Evolutionary conservation across 2,888 invertebrate species (phyloP).

Genomic region (Andrena trimmerana): DNA sequence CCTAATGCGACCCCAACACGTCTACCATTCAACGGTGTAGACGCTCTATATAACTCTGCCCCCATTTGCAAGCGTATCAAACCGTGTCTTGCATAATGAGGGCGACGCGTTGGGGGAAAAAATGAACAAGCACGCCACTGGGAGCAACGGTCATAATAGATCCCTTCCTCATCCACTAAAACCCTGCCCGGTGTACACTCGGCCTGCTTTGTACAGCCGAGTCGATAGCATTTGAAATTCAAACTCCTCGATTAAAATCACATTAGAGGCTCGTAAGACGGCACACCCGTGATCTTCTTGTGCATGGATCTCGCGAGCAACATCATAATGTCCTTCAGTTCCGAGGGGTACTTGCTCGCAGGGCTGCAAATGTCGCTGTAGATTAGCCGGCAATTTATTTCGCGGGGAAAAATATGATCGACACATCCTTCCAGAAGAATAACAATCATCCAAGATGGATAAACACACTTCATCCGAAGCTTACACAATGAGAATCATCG

Average conservation of each 20-base stretch:
- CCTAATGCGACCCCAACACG: slow-evolving; percentile 71
- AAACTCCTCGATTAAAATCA: slow-evolving; percentile 83
- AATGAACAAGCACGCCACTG: slow-evolving; percentile 55
- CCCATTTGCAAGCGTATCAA: slow-evolving; percentile 2
- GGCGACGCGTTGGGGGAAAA: not conserved
- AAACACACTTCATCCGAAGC: not conserved
- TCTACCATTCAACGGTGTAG: slow-evolving; percentile 65
- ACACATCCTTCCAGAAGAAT: not conserved
- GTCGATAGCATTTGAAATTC: slow-evolving; percentile 82
- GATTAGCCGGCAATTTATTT: slow-evolving; percentile 38
- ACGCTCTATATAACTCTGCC: not conserved
- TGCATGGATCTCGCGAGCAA: slow-evolving; percentile 39
- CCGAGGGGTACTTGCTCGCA: not conserved
- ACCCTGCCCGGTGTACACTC: slow-evolving; percentile 34
- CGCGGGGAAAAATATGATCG: not conserved
- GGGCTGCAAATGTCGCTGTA: slow-evolving; percentile 39
- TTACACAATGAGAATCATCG: not conserved
- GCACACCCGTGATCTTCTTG: slow-evolving; percentile 44
- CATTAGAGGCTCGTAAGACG: slow-evolving; percentile 80
- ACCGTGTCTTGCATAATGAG: slow-evolving; percentile 1
- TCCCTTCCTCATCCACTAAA: slow-evolving; percentile 37
- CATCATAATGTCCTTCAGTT: slow-evolving; percentile 62
- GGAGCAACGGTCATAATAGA: slow-evolving; percentile 64
- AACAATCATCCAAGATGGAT: not conserved
- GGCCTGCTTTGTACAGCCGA: slow-evolving; percentile 57